These are phyloP conservation scores for Brachionus rotundiformis DNA, from an alignment of 1,140 invertebrate genomes.

Conservation along the genomic window DNA sequence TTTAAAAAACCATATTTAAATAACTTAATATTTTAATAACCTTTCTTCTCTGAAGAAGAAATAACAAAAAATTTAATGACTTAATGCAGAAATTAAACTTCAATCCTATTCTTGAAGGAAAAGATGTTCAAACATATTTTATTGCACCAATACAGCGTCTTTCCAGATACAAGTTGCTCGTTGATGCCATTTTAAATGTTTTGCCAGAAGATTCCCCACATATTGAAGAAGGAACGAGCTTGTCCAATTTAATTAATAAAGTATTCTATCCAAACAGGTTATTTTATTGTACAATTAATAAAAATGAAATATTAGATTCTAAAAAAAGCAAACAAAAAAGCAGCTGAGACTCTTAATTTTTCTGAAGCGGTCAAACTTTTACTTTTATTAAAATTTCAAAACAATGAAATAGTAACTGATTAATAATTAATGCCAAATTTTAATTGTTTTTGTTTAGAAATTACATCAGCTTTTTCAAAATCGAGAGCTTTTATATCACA, in stretches of 20 bases:
- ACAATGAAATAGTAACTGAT: constrained; percentile 36
- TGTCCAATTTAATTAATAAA: not conserved
- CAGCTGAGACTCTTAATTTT: not conserved
- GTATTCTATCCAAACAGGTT: not conserved
- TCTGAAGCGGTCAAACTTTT: not conserved
- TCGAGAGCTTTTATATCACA: not conserved
- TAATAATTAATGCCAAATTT: not conserved
- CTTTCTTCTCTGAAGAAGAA: constrained; percentile 26
- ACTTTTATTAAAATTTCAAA: constrained; percentile 21
- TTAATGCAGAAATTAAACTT: not conserved
- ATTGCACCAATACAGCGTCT: constrained; percentile 23
- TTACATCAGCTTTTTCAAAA: not conserved
- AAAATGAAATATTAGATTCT: not conserved
- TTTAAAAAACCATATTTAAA: not conserved
- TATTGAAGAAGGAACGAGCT: not conserved
- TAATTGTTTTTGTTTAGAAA: not conserved
- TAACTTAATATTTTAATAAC: not conserved
- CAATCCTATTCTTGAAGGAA: constrained; percentile 2
- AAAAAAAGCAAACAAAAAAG: constrained; percentile 33
- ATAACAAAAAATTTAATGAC: constrained; percentile 26
- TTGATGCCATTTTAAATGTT: constrained; percentile 6
- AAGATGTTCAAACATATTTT: constrained; percentile 19
- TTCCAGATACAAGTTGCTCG: constrained; percentile 20
- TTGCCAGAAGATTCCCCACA: not conserved
- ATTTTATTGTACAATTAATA: too few species aligned